phyloP scores from a whole-genome alignment of 2,797 vertebrate species.

The Phalanger gymnotis region DNA sequence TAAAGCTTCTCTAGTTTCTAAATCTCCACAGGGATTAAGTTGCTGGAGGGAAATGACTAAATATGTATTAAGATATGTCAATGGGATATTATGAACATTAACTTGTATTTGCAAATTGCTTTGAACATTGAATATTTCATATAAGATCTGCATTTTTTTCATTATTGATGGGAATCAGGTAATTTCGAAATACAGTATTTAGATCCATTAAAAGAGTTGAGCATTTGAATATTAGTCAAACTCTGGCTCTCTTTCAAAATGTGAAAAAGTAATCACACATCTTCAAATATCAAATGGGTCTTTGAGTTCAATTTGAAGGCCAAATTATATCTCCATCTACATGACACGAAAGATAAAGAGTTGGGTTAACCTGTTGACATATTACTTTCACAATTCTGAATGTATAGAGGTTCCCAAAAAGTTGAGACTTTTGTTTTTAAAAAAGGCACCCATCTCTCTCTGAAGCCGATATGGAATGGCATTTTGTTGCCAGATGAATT shows the following conservation, averaged over 20 bases:
- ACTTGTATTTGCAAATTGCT: slow-evolving; percentile 17
- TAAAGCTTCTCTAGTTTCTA: neutral
- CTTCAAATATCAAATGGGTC: slow-evolving; percentile 7
- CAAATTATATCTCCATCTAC: neutral
- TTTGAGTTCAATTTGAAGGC: slow-evolving; percentile 16
- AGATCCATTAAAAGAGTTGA: slow-evolving; percentile 12
- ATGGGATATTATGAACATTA: neutral
- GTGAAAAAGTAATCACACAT: neutral
- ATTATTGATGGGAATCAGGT: slow-evolving; percentile 21
- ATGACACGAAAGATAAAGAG: neutral
- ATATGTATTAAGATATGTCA: slow-evolving; percentile 36
- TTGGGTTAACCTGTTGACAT: neutral
- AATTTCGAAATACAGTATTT: slow-evolving; percentile 23
- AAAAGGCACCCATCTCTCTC: neutral
- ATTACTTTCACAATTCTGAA: neutral
- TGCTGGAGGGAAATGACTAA: neutral
- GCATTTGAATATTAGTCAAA: slow-evolving; percentile 1
- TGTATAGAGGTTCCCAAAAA: neutral
- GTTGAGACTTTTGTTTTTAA: neutral
- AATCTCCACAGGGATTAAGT: slow-evolving; percentile 21
- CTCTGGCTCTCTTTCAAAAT: neutral
- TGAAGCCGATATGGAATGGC: neutral
- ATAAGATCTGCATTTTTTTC: slow-evolving; percentile 27
- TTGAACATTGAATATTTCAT: slow-evolving; percentile 6
- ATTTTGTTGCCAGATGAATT: neutral